Conservation (phyloP, 2,888 invertebrate genomes). For the Synanthedon vespiformis region DNA sequence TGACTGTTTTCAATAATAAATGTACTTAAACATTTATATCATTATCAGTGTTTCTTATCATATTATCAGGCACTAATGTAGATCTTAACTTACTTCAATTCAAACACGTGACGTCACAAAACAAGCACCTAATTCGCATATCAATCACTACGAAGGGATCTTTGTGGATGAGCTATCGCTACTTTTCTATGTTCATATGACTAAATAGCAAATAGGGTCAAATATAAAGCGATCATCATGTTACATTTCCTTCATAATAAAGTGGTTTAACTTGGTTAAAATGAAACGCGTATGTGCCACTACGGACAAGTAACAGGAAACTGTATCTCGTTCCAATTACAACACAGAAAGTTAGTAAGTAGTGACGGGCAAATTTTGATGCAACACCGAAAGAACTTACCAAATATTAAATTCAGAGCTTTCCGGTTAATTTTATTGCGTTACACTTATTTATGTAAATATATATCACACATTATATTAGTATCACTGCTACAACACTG, state of each 20-base stretch:
- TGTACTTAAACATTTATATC: neutral
- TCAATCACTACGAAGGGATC: slow-evolving; percentile 2
- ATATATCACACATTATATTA: slow-evolving; percentile 54
- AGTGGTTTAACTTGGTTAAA: neutral
- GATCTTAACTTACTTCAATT: neutral
- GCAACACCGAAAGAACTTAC: slow-evolving; percentile 52
- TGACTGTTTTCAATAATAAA: neutral
- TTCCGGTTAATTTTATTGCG: slow-evolving; percentile 32
- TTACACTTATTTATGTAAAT: slow-evolving; percentile 42
- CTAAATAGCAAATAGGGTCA: neutral
- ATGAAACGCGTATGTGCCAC: neutral
- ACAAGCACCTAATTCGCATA: slow-evolving; percentile 37
- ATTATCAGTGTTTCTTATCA: neutral
- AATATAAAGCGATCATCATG: neutral
- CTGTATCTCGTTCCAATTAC: slow-evolving; percentile 21
- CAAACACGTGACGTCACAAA: slow-evolving; percentile 50
- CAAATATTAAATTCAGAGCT: slow-evolving; percentile 45
- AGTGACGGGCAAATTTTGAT: slow-evolving; percentile 39
- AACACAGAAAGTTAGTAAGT: slow-evolving; percentile 32
- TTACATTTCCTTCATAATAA: neutral
- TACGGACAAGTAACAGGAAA: slow-evolving; percentile 11
- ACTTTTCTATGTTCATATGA: neutral
- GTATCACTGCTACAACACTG: slow-evolving; percentile 46
- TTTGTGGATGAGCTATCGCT: neutral
- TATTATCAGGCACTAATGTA: neutral